A percentile compares a stretch with the other conserved stretches of the same genome.
phyloP scores from a whole-genome alignment of 2,797 vertebrate genomes.

The Tangara arthus region DNA sequence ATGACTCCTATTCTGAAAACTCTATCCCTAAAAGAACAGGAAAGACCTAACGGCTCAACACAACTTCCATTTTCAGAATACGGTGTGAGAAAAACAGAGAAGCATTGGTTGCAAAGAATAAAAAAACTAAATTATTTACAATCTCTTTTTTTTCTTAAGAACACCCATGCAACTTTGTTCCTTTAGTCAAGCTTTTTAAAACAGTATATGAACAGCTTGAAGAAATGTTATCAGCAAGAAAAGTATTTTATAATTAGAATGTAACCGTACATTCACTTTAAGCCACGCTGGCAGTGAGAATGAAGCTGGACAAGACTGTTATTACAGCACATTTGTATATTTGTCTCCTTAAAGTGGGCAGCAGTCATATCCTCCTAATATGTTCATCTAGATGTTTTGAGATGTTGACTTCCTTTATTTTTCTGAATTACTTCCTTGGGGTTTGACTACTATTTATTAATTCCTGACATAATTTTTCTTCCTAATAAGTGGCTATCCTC shows the following conservation, averaged over 20 bases:
- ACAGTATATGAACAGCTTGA: background rate
- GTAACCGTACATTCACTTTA: background rate
- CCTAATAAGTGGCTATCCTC: background rate
- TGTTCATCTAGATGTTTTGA: background rate
- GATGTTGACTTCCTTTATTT: background rate
- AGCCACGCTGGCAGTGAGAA: background rate
- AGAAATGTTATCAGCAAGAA: accelerated
- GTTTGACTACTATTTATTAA: background rate
- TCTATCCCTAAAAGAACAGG: background rate
- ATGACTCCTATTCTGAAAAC: background rate
- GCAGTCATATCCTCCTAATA: background rate
- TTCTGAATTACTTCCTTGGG: background rate
- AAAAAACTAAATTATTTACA: background rate
- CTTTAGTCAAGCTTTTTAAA: background rate
- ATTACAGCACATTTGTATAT: background rate
- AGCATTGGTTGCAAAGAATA: background rate
- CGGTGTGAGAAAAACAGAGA: background rate
- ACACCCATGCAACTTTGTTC: accelerated
- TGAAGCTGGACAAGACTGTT: background rate
- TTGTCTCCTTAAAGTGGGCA: background rate
- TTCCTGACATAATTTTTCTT: background rate
- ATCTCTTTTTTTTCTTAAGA: background rate
- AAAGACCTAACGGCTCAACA: background rate
- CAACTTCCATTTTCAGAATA: background rate
- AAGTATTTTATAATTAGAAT: background rate